Percentiles rank a stretch among this genome's conserved stretches.
Evolutionary conservation across 2,797 vertebrate species (phyloP).

Genomic region (Pygocentrus nattereri): DNA sequence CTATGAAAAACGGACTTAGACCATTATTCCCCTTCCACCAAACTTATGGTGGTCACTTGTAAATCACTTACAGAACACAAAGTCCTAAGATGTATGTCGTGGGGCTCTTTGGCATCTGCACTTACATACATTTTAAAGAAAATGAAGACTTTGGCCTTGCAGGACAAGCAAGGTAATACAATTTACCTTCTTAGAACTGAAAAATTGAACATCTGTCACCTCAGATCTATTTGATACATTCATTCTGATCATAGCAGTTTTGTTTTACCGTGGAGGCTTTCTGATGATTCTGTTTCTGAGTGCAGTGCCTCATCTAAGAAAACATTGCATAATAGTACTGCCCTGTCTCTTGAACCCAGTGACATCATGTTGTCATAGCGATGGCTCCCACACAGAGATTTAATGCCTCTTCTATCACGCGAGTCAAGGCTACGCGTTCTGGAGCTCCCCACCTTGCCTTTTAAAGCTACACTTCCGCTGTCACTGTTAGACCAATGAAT

Average conservation of each 20-base stretch:
- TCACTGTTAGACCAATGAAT: neutral
- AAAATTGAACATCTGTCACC: no score
- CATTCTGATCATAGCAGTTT: neutral
- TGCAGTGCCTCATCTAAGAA: conserved; percentile 1
- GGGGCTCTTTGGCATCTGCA: no score
- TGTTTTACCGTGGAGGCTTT: neutral
- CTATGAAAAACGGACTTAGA: no score
- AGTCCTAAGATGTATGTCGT: neutral
- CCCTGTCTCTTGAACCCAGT: conserved; percentile 25
- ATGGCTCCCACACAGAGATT: conserved; percentile 34
- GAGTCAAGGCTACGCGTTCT: conserved; percentile 8
- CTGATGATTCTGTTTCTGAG: conserved; percentile 6
- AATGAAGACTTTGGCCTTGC: no score
- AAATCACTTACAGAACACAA: neutral
- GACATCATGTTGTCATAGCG: conserved; percentile 48
- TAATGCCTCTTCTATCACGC: conserved; percentile 32
- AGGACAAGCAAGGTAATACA: no score
- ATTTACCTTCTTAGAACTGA: no score
- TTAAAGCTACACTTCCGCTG: neutral
- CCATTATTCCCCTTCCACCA: no score
- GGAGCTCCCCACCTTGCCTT: neutral
- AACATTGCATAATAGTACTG: conserved; percentile 11
- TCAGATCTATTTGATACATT: no score
- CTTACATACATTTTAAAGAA: no score
- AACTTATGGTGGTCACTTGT: no score